Evolutionary conservation across 2,888 invertebrate genomes (phyloP), one percentile per base, ranked within the genome.

Genomic region (Protophormia terraenovae): DNA sequence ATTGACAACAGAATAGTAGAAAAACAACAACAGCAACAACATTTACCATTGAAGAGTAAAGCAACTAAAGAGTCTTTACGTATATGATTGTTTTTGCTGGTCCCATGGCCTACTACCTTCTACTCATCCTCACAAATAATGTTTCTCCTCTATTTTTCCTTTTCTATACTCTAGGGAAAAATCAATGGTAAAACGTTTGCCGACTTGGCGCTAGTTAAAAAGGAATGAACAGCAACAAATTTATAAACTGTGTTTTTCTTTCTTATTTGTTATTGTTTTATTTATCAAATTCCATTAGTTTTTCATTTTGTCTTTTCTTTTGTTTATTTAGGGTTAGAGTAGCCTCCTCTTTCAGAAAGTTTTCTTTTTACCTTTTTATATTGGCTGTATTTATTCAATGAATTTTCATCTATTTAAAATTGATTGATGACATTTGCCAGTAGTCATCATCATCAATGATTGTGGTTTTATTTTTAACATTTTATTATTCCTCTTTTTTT

Each of bases 171-270:
- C 77, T 81, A 62, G 84, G 84, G 84, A 81, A 85, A 85, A 81
- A 85, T 85, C 84, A 81, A 85, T 85, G 84, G 77, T 55, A 78
- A 85, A 85, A 58, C 77, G 81, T 78, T 85, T 64, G n/a, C n/a
- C 60, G 45, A 78, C 55, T 73, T 77, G 73, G 67, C 47, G 47
- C 55, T 69, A 73, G 62, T 69, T 69, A 50, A 53, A 50, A 71
- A 53, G 72, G 35, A 67, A 77, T 53, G 64, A 50, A 76, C 24
- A 32, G 58, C 24, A 64, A 47, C 24, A 19, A 55, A 45, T 60
- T 41, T 50, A 62, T 62, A 75, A 45, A 2, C 41, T n/a, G n/a
- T n/a, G n/a, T n/a, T n/a, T n/a, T n/a, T n/a, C n/a, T n/a, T n/a
- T n/a, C n/a, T 38, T 27, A 19, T 73, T 50, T 69, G 41, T 64